These are phyloP conservation scores for Verasper variegatus DNA, from an alignment of 2,113 vertebrate species.

Conservation along the genomic window DNA sequence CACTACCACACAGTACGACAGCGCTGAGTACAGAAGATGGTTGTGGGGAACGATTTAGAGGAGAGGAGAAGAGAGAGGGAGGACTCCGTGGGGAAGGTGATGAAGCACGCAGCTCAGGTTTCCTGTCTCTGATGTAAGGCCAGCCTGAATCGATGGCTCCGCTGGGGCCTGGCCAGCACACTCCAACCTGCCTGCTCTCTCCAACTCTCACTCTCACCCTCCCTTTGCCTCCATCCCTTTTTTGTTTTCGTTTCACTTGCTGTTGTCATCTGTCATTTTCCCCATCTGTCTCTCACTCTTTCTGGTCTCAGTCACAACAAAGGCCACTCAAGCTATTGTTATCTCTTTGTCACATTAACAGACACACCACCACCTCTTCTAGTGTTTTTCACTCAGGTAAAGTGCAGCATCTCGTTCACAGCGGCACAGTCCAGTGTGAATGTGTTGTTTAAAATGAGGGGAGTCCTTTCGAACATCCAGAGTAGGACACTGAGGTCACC, in stretches of 20 bases:
- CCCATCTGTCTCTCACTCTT: constrained; percentile 20
- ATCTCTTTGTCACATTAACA: constrained; percentile 5
- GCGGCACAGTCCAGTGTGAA: background rate
- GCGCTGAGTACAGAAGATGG: constrained; percentile 31
- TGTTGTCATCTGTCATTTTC: constrained; percentile 60
- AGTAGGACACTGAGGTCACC: background rate
- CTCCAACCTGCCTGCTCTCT: constrained; percentile 70
- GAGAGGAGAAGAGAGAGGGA: constrained; percentile 53
- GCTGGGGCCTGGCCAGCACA: constrained; percentile 76
- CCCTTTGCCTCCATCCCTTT: constrained; percentile 60
- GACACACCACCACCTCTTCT: background rate
- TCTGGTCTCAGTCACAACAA: constrained; percentile 31
- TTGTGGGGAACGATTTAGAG: constrained; percentile 33
- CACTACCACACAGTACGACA: constrained; percentile 9
- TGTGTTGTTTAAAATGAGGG: background rate
- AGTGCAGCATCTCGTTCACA: background rate
- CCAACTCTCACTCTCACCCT: constrained; percentile 68
- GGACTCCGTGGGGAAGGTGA: constrained; percentile 77
- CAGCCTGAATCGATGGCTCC: constrained; percentile 81
- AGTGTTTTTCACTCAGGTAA: background rate
- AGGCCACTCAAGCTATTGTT: background rate
- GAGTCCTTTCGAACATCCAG: background rate
- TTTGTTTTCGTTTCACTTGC: constrained; percentile 52
- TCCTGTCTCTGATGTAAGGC: constrained; percentile 83
- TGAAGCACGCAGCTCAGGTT: constrained; percentile 81